A percentile compares a stretch with the other conserved stretches of the same genome.
phyloP scores from a whole-genome alignment of 2,797 vertebrate species.

The Peromyscus attwateri region DNA sequence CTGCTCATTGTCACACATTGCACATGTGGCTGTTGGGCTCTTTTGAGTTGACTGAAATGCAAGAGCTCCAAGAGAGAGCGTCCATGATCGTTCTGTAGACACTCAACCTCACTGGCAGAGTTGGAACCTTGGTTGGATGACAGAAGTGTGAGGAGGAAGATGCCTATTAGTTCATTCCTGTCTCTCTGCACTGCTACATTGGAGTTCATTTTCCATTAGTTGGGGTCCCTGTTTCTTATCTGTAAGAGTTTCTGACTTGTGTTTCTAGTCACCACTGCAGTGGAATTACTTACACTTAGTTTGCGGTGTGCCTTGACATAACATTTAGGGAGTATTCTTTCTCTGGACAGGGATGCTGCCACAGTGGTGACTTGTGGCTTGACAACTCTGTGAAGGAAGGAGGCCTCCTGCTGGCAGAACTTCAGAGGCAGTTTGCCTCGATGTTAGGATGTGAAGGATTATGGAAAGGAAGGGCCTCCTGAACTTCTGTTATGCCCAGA shows the following conservation, averaged over 20 bases:
- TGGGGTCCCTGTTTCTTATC: constrained; percentile 37
- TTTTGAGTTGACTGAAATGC: background rate
- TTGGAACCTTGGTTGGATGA: constrained; percentile 6
- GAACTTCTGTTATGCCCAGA: background rate
- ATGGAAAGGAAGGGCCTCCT: background rate
- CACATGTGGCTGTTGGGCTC: background rate
- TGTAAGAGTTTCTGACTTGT: constrained; percentile 63
- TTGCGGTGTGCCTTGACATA: constrained; percentile 63
- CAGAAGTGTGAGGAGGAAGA: constrained; percentile 1
- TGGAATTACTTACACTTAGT: constrained; percentile 65
- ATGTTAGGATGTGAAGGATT: background rate
- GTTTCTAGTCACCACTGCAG: constrained; percentile 60
- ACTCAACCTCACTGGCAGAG: background rate
- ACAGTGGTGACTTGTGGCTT: background rate
- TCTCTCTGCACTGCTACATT: constrained; percentile 37
- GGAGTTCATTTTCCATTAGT: constrained; percentile 47
- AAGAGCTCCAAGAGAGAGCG: background rate
- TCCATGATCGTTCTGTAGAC: background rate
- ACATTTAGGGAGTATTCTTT: constrained; percentile 34
- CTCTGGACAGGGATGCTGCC: background rate
- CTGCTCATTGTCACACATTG: background rate
- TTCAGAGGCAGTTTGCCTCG: background rate
- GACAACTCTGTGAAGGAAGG: background rate
- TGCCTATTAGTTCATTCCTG: background rate
- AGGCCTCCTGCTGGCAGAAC: background rate